Base-by-base conservation (phyloP, 2,797 vertebrate species). In the Microctenopoma lineatum region DNA sequence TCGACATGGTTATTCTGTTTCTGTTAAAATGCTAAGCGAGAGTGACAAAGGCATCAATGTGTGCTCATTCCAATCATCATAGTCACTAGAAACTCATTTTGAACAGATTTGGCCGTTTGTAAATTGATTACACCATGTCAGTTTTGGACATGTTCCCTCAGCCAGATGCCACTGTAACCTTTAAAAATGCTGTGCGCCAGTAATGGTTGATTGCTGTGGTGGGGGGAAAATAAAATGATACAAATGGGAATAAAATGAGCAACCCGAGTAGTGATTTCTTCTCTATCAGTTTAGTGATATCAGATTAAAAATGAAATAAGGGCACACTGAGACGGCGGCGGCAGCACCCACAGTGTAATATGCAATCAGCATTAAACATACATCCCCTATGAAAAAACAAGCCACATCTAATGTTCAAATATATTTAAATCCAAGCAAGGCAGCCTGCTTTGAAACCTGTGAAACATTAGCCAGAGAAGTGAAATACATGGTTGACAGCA, bases 41-140 rank as follows among this genome's bases (percentile, higher is more conserved):
- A 66, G 76, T 81, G 84, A 83, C 85, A 88, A 78, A 63, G 34
- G 67, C 74, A 84, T 78, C 76, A 61, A 53, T 77, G 77, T 84
- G 52, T 73, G 63, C 68, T 81, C 58, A 77, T 77, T 79, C 32
- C 27, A 72, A 75, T 82, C 84, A 77, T 70, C 61, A 58, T 27
- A 67, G 80, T 80, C 73, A 81, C 70, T 75, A 67, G 63, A 70
- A 86, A 79, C 62, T 70, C 65, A 85, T 85, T 77, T 72, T 50
- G 69, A 71, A 65, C 57, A 71, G 59, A 87, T 85, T 75, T 76
- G 75, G 59, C 67, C 78, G 66, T 81, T 67, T 72, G 77, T 66
- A 63, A 73, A 79, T 69, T 75, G 54, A 87, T 89, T 75, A 78
- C 57, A 73, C 44, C 7, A 10, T 82, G 80, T 60, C 78, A 73